Conservation (phyloP, 2,113 vertebrate species). For the Poeciliopsis retropinna region DNA sequence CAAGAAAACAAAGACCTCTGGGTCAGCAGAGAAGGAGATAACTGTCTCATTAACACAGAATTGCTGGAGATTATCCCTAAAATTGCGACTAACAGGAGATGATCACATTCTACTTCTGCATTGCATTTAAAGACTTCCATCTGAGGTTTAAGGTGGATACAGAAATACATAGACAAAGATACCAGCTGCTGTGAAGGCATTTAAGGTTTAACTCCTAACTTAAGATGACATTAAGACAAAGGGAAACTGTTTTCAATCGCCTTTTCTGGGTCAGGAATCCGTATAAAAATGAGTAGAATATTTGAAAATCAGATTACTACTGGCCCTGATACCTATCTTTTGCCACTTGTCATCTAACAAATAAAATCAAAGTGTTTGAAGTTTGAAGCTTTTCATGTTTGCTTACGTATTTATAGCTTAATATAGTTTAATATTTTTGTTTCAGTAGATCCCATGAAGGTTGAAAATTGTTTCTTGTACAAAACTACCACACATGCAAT, state of each 20-base stretch:
- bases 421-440: no score
- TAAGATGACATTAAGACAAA: constrained; percentile 28
- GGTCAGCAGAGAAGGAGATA: constrained; percentile 61
- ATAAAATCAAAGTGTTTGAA: not conserved
- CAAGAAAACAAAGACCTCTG: constrained; percentile 12
- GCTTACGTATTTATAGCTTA: no score
- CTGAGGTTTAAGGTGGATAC: constrained; percentile 21
- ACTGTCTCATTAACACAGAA: constrained; percentile 49
- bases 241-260: constrained; percentile 12
- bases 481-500: no score
- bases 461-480: no score
- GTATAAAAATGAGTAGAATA: constrained; percentile 1
- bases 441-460: no score
- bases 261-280: constrained; percentile 7
- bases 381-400: no score
- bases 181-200: not conserved
- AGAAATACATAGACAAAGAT: constrained; percentile 44
- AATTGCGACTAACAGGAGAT: constrained; percentile 41
- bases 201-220: constrained; percentile 34
- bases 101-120: constrained; percentile 19
- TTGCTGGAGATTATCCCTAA: constrained; percentile 47
- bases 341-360: not conserved
- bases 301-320: constrained; percentile 6
- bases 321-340: not conserved
- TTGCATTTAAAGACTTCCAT: constrained; percentile 27